phyloP scores from a whole-genome alignment of 2,113 vertebrate species.

The Scomber japonicus region DNA sequence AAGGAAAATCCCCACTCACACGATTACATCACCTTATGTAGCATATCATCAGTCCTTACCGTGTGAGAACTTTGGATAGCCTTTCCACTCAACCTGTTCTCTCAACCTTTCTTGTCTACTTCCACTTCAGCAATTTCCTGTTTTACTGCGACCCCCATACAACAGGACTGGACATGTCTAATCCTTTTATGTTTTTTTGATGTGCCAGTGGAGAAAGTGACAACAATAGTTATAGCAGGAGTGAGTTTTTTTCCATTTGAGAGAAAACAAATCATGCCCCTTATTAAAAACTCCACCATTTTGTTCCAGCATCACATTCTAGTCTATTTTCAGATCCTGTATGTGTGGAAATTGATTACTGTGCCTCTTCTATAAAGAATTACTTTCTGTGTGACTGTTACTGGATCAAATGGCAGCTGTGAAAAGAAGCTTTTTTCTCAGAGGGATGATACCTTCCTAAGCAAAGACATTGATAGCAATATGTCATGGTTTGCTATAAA shows the following conservation, averaged over 20 bases:
- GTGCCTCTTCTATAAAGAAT: not conserved
- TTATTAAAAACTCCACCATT: not conserved
- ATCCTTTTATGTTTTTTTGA: not conserved
- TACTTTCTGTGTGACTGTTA: not conserved
- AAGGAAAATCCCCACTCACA: slow-evolving; percentile 17
- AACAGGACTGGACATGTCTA: not conserved
- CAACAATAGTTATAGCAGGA: not conserved
- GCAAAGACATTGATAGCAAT: not conserved
- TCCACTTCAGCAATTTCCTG: slow-evolving; percentile 3
- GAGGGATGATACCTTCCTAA: not conserved
- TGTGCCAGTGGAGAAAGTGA: not conserved
- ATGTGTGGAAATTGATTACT: not conserved
- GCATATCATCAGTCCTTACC: not conserved
- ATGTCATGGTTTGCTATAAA: not conserved
- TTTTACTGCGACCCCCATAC: not conserved
- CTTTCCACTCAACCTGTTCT: not conserved
- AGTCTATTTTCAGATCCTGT: not conserved
- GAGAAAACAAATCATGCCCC: not conserved
- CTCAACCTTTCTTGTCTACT: no score
- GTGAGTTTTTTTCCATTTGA: not conserved
- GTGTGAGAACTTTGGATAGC: not conserved
- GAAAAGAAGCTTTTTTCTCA: not conserved
- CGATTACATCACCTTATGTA: no score
- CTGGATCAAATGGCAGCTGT: not conserved
- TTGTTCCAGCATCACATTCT: not conserved